Percentiles rank a stretch among this genome's conserved stretches.
These are phyloP conservation scores for Megaceryle torquata DNA, from an alignment of 2,113 vertebrate genomes.

Conservation along the genomic window DNA sequence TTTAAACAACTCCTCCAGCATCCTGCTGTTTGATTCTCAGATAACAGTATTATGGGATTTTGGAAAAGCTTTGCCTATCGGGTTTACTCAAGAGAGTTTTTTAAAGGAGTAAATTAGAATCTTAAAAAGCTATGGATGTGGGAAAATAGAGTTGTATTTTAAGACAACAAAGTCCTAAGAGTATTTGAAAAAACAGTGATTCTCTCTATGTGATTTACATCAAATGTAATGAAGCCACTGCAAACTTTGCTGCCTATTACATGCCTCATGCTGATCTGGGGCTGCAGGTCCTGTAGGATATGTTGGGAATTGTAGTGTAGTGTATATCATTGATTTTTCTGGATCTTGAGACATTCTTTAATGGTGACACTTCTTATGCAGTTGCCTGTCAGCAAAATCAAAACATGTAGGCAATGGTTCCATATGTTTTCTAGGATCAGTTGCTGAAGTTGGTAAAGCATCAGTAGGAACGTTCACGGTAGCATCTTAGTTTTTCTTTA, in stretches of 20 bases:
- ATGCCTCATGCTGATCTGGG: background rate
- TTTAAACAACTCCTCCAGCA: conserved; percentile 11
- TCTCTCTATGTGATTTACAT: background rate
- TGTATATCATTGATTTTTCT: background rate
- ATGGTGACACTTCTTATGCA: background rate
- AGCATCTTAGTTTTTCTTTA: background rate
- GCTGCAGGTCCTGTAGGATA: background rate
- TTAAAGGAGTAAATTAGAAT: background rate
- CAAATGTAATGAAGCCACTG: fast-evolving
- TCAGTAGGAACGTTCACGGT: background rate
- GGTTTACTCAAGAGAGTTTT: background rate
- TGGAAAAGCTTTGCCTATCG: background rate
- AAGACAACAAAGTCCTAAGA: background rate
- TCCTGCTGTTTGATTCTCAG: conserved; percentile 6
- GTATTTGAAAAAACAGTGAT: fast-evolving
- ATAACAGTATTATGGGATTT: background rate
- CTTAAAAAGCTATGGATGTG: background rate
- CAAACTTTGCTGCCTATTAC: background rate
- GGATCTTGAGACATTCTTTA: background rate
- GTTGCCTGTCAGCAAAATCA: background rate
- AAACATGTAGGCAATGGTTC: background rate
- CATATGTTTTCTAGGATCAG: fast-evolving
- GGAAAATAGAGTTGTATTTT: background rate
- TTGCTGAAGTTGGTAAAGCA: background rate
- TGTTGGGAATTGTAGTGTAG: background rate